phyloP scores from a whole-genome alignment of 2,113 vertebrate genomes.

The Vulpes lagopus region DNA sequence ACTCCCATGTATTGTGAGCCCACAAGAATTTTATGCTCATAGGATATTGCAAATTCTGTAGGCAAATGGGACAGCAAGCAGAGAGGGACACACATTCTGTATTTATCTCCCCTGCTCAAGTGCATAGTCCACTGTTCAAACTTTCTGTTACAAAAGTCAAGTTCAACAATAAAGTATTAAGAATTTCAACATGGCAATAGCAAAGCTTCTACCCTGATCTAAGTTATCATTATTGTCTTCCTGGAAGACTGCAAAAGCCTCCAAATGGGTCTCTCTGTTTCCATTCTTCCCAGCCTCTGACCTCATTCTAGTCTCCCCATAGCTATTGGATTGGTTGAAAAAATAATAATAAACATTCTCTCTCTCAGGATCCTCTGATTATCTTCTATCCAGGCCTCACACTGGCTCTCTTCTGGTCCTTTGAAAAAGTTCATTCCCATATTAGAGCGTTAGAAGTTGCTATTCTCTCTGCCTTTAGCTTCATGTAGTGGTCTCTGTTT shows the following conservation, averaged over 20 bases:
- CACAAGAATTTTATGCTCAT: neutral
- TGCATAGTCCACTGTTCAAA: neutral
- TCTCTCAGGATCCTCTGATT: neutral
- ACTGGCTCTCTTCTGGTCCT: neutral
- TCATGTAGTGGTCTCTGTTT: neutral
- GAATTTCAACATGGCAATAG: neutral
- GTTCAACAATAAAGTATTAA: neutral
- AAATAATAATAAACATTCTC: neutral
- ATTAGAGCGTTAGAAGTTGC: neutral
- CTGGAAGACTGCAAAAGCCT: neutral
- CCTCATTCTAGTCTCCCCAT: neutral
- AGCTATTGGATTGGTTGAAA: neutral
- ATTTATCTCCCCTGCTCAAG: neutral
- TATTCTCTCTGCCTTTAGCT: neutral
- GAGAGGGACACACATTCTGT: no score
- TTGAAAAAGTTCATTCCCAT: neutral
- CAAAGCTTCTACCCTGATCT: neutral
- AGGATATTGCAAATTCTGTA: neutral
- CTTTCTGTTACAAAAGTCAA: neutral
- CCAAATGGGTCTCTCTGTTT: neutral
- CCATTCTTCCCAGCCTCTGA: neutral
- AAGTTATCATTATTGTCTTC: neutral
- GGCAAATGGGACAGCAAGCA: neutral
- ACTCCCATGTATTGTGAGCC: neutral
- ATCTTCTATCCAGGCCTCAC: neutral